phyloP scores from a whole-genome alignment of 2,113 vertebrate species.

The Phylloscopus trochilus region DNA sequence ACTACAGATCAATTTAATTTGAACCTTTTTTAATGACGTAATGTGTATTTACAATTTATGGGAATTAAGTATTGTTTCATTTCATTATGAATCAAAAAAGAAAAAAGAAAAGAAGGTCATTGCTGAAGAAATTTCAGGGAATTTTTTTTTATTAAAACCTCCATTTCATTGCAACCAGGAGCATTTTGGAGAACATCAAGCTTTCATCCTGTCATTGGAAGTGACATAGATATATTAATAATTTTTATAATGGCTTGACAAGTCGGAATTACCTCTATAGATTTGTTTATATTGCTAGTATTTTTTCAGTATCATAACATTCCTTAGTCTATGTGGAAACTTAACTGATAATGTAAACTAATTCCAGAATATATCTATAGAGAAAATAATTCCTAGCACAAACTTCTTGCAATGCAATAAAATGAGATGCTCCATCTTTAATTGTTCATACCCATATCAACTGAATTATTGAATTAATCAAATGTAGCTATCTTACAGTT shows the following conservation, averaged over 20 bases:
- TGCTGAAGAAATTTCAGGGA: not conserved
- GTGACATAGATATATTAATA: not conserved
- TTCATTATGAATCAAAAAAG: not conserved
- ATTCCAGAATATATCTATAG: not conserved
- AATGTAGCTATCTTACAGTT: not conserved
- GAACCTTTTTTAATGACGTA: fast-evolving
- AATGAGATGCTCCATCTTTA: not conserved
- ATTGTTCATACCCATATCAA: not conserved
- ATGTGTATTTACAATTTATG: not conserved
- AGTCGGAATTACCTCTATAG: not conserved
- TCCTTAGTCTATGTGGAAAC: not conserved
- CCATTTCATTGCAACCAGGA: not conserved
- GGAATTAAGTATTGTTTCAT: not conserved
- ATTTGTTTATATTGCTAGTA: not conserved
- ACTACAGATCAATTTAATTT: not conserved
- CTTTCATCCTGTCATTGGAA: not conserved
- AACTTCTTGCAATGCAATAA: not conserved
- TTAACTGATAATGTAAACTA: not conserved
- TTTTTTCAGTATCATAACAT: not conserved
- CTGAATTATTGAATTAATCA: not conserved
- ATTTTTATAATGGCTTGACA: not conserved
- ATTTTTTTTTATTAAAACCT: not conserved
- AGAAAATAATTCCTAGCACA: not conserved
- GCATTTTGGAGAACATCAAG: not conserved
- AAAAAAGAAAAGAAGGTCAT: not conserved